Evolutionary conservation across 2,888 invertebrate genomes (phyloP), one percentile per base, ranked within the genome.

Genomic region (Ptilodon capucinus): DNA sequence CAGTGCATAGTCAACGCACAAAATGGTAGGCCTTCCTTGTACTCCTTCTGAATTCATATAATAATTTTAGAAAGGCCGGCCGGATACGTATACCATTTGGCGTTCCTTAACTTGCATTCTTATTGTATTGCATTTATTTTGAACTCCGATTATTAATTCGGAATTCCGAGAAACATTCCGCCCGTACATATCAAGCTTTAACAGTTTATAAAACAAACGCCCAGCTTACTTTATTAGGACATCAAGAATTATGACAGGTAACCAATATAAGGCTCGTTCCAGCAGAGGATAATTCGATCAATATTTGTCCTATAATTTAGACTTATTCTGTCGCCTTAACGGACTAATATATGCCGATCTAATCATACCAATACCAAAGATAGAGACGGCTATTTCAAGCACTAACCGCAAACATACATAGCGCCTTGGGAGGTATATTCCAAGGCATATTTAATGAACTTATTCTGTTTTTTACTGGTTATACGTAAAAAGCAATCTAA

Each of bases 231-330:
- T 16, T 40, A 54, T 46, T 38, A 47, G 17, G 23, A 32, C 4
- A 28, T 13, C 21, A 44, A 35, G 18, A 18, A 11, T 5, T 32
- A 35, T 18, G 9, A 35, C 9, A 35, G 9, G 17, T 14, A 13
- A 32, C 35, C 18, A 35, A n/a, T 35, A 35, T 11, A 35, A 35
- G 25, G 44, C 34, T 40, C 18, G 44, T 28, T 41, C 16, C 46
- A 63, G 51, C 60, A 49, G 51, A 34, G 36, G 11, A 45, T 21
- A 44, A 47, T 44, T 48, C 40, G 25, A 42, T 25, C 2, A 40
- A 38, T 34, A 34, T 35, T 34, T 17, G 17, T 35, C 17, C 11
- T 35, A 18, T 35, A 35, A 35, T 16, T 35, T 35, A 35, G 34
- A 35, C 17, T 35, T 17, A 35, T 35, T 35, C 11, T 35, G 14